Evolutionary conservation across 2,113 vertebrate genomes (phyloP).

Genomic region (Apistogramma diplotaenia): DNA sequence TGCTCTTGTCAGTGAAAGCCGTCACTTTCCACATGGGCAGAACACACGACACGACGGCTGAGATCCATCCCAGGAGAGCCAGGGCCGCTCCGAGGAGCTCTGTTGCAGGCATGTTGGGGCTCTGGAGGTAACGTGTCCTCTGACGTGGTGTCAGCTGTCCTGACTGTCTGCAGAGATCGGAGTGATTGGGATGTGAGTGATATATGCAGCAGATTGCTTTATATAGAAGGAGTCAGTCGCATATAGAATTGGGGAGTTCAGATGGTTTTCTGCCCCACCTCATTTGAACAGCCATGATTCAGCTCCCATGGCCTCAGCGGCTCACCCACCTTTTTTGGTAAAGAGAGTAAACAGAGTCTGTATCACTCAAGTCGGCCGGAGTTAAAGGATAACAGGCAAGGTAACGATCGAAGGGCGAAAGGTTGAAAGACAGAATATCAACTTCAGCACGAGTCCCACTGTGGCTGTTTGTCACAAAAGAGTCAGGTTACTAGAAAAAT

Average conservation of each 20-base stretch:
- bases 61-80: conserved; percentile 85
- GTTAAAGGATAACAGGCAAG: conserved; percentile 73
- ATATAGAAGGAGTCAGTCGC: conserved; percentile 65
- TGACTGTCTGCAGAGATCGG: background rate
- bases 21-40: conserved; percentile 92
- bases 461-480: background rate
- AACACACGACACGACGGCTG: conserved; percentile 80
- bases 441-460: background rate
- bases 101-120: conserved; percentile 75
- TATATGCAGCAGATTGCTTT: conserved; percentile 15
- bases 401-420: conserved; percentile 43
- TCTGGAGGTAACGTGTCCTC: background rate
- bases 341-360: conserved; percentile 60
- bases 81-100: conserved; percentile 86
- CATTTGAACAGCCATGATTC: conserved; percentile 58
- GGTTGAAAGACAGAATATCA: conserved; percentile 6
- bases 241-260: conserved; percentile 54
- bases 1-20: conserved; percentile 88
- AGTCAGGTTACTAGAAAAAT: background rate
- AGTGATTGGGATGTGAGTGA: background rate
- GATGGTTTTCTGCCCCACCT: conserved; percentile 27
- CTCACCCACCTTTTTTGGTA: conserved; percentile 49
- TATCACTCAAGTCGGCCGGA: conserved; percentile 19
- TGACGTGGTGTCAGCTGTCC: background rate
- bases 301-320: conserved; percentile 41